phyloP scores from a whole-genome alignment of 1,140 invertebrate species.

The Magallana angulata region DNA sequence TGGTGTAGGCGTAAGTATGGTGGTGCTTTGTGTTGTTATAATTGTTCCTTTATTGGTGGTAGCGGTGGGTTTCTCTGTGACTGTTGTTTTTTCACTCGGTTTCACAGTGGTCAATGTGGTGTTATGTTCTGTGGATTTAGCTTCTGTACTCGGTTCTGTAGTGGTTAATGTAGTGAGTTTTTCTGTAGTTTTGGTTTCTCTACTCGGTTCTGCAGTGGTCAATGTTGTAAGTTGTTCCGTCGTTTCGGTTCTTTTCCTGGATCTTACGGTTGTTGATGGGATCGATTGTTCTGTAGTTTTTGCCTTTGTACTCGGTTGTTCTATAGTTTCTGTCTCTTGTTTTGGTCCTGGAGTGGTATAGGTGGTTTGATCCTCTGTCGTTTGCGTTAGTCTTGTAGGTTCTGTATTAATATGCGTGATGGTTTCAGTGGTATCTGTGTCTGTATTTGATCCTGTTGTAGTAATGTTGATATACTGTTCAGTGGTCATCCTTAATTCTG shows the following conservation, averaged over 20 bases:
- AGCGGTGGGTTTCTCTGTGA: not conserved
- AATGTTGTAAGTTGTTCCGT: not conserved
- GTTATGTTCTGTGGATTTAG: too few relatives aligned
- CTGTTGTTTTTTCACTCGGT: not conserved
- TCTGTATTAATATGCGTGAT: not conserved
- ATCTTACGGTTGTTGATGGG: not conserved
- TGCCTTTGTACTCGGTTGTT: not conserved
- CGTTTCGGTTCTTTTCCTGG: not conserved
- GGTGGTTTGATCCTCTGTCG: not conserved
- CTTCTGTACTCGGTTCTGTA: too few relatives aligned
- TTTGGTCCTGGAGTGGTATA: not conserved
- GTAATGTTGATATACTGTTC: not conserved
- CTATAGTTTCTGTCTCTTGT: not conserved
- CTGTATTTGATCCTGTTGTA: not conserved
- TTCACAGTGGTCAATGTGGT: too few relatives aligned
- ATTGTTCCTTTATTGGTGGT: not conserved
- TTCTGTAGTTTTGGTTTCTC: too few relatives aligned
- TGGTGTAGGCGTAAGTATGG: not conserved
- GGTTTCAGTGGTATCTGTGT: not conserved
- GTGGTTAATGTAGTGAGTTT: too few relatives aligned
- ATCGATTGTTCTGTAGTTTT: constrained; percentile 22
- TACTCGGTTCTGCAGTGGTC: too few relatives aligned
- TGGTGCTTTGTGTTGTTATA: not conserved
- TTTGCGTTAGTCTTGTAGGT: too few relatives aligned
- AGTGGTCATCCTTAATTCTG: not conserved